These are phyloP conservation scores for Papio anubis DNA, from an alignment of 2,113 vertebrate genomes.

Conservation along the genomic window DNA sequence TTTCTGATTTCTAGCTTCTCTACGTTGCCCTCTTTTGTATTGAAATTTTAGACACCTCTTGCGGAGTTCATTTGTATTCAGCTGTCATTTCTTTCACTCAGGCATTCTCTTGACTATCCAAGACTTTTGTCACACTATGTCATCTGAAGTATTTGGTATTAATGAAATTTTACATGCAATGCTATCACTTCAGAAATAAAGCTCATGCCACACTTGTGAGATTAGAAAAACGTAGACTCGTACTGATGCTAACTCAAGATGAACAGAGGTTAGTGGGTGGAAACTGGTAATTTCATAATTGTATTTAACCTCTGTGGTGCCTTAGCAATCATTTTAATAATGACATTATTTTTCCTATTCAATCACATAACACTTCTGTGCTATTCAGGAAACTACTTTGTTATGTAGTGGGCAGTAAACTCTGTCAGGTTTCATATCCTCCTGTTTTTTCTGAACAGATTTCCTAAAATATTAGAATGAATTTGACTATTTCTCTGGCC, in stretches of 20 bases:
- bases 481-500: background rate
- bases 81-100: background rate
- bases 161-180: background rate
- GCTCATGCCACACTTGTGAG: background rate
- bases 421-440: background rate
- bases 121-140: background rate
- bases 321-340: background rate
- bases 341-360: background rate
- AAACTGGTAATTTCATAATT: background rate
- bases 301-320: background rate
- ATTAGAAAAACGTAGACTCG: background rate
- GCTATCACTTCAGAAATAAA: background rate
- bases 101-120: background rate
- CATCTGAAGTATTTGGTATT: background rate
- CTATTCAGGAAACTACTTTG: background rate
- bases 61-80: background rate
- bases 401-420: background rate
- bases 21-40: background rate
- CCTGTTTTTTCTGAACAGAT: background rate
- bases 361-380: background rate
- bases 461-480: background rate
- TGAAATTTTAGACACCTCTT: background rate
- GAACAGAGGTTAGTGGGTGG: background rate
- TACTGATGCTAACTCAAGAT: background rate
- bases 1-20: background rate